A percentile compares a stretch with the other conserved stretches of the same genome.
Evolutionary conservation across 2,797 vertebrate species (phyloP).

Genomic region (Rhinatrema bivittatum): DNA sequence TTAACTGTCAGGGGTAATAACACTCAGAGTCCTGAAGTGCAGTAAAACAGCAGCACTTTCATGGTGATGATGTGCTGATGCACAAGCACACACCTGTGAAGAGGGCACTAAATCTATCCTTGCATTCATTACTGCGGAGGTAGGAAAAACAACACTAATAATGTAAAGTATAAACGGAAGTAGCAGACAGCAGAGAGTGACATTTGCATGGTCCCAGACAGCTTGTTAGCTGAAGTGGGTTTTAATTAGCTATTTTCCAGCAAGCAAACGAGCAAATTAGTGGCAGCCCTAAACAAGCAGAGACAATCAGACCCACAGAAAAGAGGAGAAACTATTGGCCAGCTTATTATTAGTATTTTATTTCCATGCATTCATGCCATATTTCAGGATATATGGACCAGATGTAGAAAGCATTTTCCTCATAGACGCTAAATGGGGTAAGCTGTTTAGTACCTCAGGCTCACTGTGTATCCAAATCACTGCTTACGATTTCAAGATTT

Average conservation of each 20-base stretch:
- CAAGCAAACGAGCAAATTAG: conserved; percentile 96
- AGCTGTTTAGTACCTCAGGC: too few relatives aligned
- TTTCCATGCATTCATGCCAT: too few relatives aligned
- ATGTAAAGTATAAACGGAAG: conserved; percentile 76
- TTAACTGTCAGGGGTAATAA: conserved; percentile 70
- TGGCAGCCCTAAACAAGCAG: conserved; percentile 87
- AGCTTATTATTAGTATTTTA: too few relatives aligned
- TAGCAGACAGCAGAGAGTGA: conserved; percentile 77
- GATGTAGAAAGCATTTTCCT: too few relatives aligned
- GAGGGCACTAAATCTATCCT: conserved; percentile 60
- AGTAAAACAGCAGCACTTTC: conserved; percentile 49
- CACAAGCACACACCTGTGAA: conserved; percentile 62
- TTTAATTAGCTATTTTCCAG: conserved; percentile 99
- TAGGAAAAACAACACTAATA: conserved; percentile 71
- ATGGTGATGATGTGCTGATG: conserved; percentile 46
- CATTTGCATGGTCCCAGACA: conserved; percentile 93
- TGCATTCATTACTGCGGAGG: conserved; percentile 58
- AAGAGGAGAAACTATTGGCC: conserved; percentile 43
- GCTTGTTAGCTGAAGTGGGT: conserved; percentile 97
- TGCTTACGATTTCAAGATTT: too few relatives aligned
- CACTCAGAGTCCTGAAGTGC: conserved; percentile 61
- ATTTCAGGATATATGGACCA: too few relatives aligned
- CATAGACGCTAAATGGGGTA: too few relatives aligned
- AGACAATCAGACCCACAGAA: conserved; percentile 76
- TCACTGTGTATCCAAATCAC: too few relatives aligned